These are phyloP conservation scores for Venustaconcha ellipsiformis DNA, from an alignment of 1,140 invertebrate species.

Conservation along the genomic window DNA sequence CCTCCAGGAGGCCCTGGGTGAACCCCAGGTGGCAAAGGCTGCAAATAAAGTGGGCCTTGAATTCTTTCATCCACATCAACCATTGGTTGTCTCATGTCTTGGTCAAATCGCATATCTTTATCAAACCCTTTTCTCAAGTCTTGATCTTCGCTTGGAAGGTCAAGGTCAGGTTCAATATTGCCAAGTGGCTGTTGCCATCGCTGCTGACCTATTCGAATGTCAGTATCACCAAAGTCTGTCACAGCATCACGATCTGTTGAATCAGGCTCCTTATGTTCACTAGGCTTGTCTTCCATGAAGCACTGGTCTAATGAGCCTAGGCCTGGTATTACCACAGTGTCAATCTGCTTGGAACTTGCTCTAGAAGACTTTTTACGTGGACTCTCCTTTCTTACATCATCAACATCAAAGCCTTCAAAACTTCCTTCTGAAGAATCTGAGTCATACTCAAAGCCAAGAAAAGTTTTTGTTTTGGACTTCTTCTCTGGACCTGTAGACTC, in stretches of 20 bases:
- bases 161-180: not conserved
- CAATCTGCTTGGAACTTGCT: no score
- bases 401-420: conserved; percentile 35
- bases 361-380: not conserved
- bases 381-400: conserved; percentile 26
- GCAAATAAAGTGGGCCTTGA: conserved; percentile 3
- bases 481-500: conserved; percentile 18
- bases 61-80: conserved; percentile 6
- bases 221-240: conserved; percentile 22
- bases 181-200: not conserved
- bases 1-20: not conserved
- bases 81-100: not conserved
- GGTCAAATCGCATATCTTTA: not conserved
- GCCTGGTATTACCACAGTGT: no score
- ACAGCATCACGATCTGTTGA: not conserved
- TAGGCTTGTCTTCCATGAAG: conserved; percentile 15
- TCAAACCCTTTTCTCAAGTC: not conserved
- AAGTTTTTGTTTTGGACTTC: conserved; percentile 16
- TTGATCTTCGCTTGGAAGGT: not conserved
- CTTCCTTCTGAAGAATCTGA: conserved; percentile 31
- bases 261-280: conserved; percentile 6
- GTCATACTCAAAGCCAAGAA: conserved; percentile 29
- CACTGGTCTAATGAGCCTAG: no score
- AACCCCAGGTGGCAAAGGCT: not conserved
- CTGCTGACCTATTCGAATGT: conserved; percentile 3